Percentiles rank a stretch among this genome's conserved stretches.
Conservation (phyloP, 2,888 invertebrate genomes). For the Thymelicus sylvestris region DNA sequence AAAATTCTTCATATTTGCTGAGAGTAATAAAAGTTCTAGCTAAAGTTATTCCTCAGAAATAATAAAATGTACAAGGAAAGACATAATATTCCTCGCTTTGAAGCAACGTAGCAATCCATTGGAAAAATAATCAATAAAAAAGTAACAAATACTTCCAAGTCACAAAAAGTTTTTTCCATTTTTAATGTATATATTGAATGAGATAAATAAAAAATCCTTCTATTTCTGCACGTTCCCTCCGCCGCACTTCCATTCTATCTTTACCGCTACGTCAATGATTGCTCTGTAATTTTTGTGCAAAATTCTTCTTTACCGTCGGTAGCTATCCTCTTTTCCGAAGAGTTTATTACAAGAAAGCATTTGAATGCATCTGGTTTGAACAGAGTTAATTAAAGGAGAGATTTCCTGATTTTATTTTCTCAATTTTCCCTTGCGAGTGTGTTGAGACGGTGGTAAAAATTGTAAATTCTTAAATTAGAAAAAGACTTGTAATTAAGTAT, state of each 20-base stretch:
- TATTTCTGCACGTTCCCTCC: slow-evolving; percentile 4
- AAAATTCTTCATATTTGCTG: slow-evolving; percentile 8
- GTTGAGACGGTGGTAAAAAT: too few relatives aligned
- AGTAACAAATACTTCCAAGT: too few relatives aligned
- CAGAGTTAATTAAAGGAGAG: too few relatives aligned
- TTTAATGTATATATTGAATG: too few relatives aligned
- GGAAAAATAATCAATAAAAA: too few relatives aligned
- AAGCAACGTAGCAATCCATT: too few relatives aligned
- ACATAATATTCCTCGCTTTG: too few relatives aligned
- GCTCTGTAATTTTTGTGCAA: slow-evolving; percentile 14
- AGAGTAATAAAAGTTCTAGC: slow-evolving; percentile 1
- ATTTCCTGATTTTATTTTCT: too few relatives aligned
- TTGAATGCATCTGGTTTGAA: slow-evolving; percentile 9
- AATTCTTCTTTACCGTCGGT: slow-evolving; percentile 21
- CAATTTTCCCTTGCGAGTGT: too few relatives aligned
- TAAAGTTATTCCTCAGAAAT: slow-evolving; percentile 6
- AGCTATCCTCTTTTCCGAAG: slow-evolving; percentile 13
- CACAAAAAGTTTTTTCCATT: too few relatives aligned
- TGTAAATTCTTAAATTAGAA: too few relatives aligned
- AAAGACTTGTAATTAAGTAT: too few relatives aligned
- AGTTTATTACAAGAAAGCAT: slow-evolving; percentile 17
- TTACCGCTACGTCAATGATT: slow-evolving; percentile 12
- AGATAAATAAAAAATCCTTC: neutral
- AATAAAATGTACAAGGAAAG: neutral
- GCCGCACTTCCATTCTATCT: neutral